Base-by-base conservation (phyloP, 2,797 vertebrate genomes). In the Netta rufina region DNA sequence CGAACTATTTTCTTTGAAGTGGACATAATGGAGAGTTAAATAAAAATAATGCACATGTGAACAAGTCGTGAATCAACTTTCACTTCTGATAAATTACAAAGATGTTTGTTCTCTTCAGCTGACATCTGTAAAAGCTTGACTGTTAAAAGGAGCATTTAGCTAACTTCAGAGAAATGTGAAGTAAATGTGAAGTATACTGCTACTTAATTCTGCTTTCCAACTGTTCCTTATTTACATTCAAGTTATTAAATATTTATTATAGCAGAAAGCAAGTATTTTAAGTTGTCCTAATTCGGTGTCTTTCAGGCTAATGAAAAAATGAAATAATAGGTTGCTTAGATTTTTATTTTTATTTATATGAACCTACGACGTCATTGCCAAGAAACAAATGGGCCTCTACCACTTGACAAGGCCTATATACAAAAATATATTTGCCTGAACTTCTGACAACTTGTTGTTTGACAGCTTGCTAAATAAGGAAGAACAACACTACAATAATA, bases 391-490 rank as follows among this genome's bases (percentile, higher is more conserved):
- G 3, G 54, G 78, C 53, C 81, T 33, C 62, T 25, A 4, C 36
- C 7, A 15, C 56, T 88, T 82, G 70, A 70, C 83, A 89, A 65
- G 65, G 89, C 41, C 53, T 67, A 85, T 38, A 79, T 41, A 94
- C 78, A 58, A 70, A 54, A 89, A 93, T 84, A 66, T 45, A 57
- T 90, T 86, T 81, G 65, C 83, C 79, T 72, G 74, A 72, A 75
- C 96, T 96, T 90, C 88, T 96, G 95, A 95, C 79, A 87, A 84
- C 84, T 91, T 85, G 57, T 77, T 41, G 71, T 74, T 32, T 94
- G 94, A 95, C 95, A 97, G 89, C 93, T 96, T 94, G 94, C 96
- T 95, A 94, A 96, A 96, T 9, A 73, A 93, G 71, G 92, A 95
- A 6, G 72, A 92, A 87, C 90, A 89, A 85, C 77, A 65, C 74